phyloP scores from a whole-genome alignment of 2,888 invertebrate species.

The Reticulitermes lucifugus region DNA sequence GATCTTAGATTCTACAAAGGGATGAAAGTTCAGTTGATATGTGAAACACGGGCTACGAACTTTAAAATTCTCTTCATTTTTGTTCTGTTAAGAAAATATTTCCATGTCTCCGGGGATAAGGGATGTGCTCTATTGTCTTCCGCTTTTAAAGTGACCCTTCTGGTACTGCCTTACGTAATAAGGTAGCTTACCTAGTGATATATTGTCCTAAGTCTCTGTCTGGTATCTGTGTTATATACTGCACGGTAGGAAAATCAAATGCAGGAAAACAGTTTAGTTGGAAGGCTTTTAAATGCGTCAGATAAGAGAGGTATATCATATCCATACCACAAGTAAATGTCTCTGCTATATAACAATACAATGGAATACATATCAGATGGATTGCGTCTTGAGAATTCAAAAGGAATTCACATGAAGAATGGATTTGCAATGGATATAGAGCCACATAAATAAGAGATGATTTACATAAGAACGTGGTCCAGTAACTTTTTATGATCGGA shows the following conservation, averaged over 20 bases:
- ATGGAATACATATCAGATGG: no score
- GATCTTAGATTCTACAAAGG: no score
- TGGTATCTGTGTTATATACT: conserved; percentile 12
- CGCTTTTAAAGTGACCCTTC: conserved; percentile 28
- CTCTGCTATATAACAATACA: no score
- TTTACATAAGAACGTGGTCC: no score
- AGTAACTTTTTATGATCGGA: no score
- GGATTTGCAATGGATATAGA: no score
- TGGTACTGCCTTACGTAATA: conserved; percentile 13
- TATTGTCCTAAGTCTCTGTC: conserved; percentile 4
- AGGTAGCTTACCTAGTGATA: conserved; percentile 20
- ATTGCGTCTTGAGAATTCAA: no score
- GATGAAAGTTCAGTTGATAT: no score
- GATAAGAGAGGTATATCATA: neutral
- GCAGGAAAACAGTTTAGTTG: neutral
- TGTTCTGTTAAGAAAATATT: neutral
- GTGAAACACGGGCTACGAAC: no score
- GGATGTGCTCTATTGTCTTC: neutral
- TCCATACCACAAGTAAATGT: neutral
- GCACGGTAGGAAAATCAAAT: conserved; percentile 7
- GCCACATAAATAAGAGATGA: no score
- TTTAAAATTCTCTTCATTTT: neutral
- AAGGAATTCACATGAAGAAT: no score
- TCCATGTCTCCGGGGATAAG: neutral
- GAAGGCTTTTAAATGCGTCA: neutral